Percentiles rank a stretch among this genome's conserved stretches.
Evolutionary conservation across 1,140 invertebrate species (phyloP).

Genomic region (Lucilia cuprina): DNA sequence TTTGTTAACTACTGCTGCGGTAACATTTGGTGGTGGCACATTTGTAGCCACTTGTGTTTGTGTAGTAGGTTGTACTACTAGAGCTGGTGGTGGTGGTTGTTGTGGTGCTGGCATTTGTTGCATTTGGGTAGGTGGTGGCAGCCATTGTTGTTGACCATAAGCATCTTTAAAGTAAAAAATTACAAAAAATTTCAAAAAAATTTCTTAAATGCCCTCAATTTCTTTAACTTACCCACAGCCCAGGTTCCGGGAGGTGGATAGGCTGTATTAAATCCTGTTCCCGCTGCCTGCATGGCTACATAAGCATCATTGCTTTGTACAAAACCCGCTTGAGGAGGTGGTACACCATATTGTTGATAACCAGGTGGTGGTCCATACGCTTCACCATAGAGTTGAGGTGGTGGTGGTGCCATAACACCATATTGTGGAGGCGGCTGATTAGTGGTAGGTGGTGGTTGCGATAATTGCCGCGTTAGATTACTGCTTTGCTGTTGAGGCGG

Average conservation of each 20-base stretch:
- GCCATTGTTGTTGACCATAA: conserved; percentile 55
- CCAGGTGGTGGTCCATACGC: conserved; percentile 35
- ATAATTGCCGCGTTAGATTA: conserved; percentile 35
- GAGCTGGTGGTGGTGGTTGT: conserved; percentile 23
- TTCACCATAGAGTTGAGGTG: conserved; percentile 46
- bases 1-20: conserved; percentile 9
- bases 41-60: conserved; percentile 48
- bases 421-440: conserved; percentile 43
- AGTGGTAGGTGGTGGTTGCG: conserved; percentile 38
- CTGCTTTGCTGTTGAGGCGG: conserved; percentile 46
- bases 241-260: conserved; percentile 50
- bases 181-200: too few relatives aligned
- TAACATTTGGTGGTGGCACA: conserved; percentile 25
- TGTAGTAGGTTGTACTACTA: not conserved
- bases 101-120: conserved; percentile 38
- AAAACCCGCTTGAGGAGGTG: conserved; percentile 43
- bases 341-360: conserved; percentile 38
- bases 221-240: conserved; percentile 49
- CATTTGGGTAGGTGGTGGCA: conserved; percentile 39
- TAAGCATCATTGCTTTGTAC: conserved; percentile 36
- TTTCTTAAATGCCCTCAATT: not conserved
- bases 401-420: conserved; percentile 46
- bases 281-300: conserved; percentile 42
- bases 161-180: conserved; percentile 38
- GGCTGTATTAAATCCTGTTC: conserved; percentile 43